Evolutionary conservation across 2,888 invertebrate genomes (phyloP), one percentile per base, ranked within the genome.

Genomic region (Sarcophaga rosellei): DNA sequence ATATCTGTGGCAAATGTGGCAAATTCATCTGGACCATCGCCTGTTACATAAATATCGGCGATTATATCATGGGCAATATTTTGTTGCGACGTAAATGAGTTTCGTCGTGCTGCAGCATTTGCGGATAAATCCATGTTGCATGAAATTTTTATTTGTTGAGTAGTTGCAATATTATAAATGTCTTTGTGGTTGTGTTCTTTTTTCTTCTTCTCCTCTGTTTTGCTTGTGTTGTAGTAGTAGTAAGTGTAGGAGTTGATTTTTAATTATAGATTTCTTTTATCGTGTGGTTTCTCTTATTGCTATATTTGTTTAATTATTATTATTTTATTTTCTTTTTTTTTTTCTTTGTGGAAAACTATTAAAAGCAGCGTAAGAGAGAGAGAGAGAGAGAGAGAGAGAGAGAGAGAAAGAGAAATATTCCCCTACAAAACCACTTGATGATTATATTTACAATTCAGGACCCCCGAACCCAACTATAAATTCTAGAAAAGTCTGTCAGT

Each of bases 31-130:
- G 74, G 65, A 17, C 23, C 61, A 86, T 89, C 89, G 62, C 84
- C 57, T 21, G 85, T 74, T 21, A 89, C 89, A 82, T 88, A 89
- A 81, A 84, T 88, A 74, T 88, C 86, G 23, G 75, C 68, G 25
- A 88, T 82, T 44, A 88, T 72, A 83, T 88, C 88, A 57, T 87
- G 81, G n/a, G 87, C 84, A 65, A 86, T 84, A 77, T 86, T 85
- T 72, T 84, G 86, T 76, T 88, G 88, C 15, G 87, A 84, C 47
- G 88, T 69, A 61, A 84, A 88, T 21, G 88, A 88, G 73, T 88
- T 88, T 63, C 87, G 84, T 63, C 88, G 84, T 21, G 72, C 70
- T 35, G 21, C 61, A n/a, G 77, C 63, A 75, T 59, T 45, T 20
- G 74, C 23, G 59, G 86, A 63, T 57, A 86, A 78, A 78, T 87